Conservation (phyloP, 92 coral and sea anemone species). For the Epizoanthus illoricatus region DNA sequence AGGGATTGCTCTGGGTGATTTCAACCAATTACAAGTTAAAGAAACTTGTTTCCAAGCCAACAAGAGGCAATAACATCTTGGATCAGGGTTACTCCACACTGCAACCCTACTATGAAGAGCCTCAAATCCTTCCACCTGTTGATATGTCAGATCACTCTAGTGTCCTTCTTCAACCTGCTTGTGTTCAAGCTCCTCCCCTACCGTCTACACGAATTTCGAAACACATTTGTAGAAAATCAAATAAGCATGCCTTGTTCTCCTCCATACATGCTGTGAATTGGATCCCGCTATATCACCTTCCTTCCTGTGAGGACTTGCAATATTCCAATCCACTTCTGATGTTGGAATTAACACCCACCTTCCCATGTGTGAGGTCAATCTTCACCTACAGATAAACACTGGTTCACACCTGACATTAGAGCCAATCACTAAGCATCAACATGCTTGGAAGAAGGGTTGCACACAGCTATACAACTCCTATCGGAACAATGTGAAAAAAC, state of each 20-base stretch:
- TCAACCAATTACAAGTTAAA: too few species aligned
- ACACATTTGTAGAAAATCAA: background rate
- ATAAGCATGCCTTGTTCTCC: conserved; percentile 11
- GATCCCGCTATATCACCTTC: background rate
- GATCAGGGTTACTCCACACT: conserved; percentile 40
- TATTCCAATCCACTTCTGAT: too few species aligned
- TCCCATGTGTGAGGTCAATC: background rate
- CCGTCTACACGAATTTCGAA: too few species aligned
- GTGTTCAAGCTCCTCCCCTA: background rate
- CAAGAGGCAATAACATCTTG: background rate
- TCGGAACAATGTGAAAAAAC: conserved; percentile 40
- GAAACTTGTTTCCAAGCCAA: too few species aligned
- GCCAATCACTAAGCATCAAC: conserved; percentile 14
- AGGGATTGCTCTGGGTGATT: too few species aligned
- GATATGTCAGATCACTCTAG: conserved; percentile 20
- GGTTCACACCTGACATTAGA: conserved; percentile 50
- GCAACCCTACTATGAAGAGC: conserved; percentile 17
- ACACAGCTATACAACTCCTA: conserved; percentile 33
- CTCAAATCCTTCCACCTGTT: conserved; percentile 47
- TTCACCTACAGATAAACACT: conserved; percentile 49
- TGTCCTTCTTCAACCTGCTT: background rate
- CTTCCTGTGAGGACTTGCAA: too few species aligned
- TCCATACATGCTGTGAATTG: background rate
- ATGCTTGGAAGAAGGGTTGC: conserved; percentile 44
- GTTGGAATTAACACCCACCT: too few species aligned